These are phyloP conservation scores for Tauraco hartlaubi DNA, from an alignment of 2,797 vertebrate genomes.

Conservation along the genomic window DNA sequence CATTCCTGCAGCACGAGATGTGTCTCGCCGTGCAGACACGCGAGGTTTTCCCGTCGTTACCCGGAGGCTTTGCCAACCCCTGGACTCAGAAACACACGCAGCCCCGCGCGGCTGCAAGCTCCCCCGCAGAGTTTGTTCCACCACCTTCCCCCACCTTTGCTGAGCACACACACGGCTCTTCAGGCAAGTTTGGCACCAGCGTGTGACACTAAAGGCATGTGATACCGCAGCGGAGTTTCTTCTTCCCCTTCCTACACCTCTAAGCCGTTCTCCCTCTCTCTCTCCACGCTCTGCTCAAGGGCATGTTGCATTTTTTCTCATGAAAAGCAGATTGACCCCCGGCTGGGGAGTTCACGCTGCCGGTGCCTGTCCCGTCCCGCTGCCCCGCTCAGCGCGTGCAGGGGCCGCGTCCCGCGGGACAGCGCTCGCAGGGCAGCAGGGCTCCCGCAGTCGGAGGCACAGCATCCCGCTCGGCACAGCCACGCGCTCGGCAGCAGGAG, in stretches of 20 bases:
- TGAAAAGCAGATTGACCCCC: neutral
- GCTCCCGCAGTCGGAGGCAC: neutral
- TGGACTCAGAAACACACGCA: accelerated
- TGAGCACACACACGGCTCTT: neutral
- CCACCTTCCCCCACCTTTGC: neutral
- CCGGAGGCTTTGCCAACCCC: neutral
- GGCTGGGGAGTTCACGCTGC: accelerated
- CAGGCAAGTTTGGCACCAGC: neutral
- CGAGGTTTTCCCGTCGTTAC: neutral
- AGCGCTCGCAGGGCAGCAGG: neutral
- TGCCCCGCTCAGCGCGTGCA: neutral
- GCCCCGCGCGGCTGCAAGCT: neutral
- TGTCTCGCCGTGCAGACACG: neutral
- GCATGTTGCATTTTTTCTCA: accelerated
- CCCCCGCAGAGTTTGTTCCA: neutral
- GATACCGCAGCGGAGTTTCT: neutral
- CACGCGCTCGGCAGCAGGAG: accelerated
- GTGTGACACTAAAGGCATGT: neutral
- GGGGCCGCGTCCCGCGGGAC: neutral
- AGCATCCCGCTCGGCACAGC: neutral
- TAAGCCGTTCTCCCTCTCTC: neutral
- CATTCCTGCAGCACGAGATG: neutral
- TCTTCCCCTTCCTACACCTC: neutral
- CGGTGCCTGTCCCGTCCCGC: neutral
- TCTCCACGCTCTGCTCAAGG: neutral